phyloP scores from a whole-genome alignment of 2,888 invertebrate species.

The Apoderus coryli region DNA sequence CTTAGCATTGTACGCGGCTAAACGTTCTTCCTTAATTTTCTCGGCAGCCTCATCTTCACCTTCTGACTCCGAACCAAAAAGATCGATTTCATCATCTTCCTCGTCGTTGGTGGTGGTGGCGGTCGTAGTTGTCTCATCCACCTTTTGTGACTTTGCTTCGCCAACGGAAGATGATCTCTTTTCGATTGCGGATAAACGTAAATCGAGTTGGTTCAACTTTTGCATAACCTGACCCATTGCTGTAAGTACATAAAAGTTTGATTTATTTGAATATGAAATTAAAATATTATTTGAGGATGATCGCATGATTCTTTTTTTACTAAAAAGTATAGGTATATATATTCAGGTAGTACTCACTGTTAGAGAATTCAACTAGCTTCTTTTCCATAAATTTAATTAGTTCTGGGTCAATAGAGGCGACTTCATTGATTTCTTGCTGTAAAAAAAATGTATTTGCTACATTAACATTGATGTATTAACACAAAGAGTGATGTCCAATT shows the following conservation, averaged over 20 bases:
- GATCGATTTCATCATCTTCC: slow-evolving; percentile 61
- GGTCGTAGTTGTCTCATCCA: slow-evolving; percentile 8
- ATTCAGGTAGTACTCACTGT: no score
- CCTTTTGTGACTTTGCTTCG: slow-evolving; percentile 14
- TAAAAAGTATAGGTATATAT: no score
- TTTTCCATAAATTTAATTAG: slow-evolving; percentile 27
- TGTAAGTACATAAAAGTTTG: no score
- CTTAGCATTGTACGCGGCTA: slow-evolving; percentile 81
- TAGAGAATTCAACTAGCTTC: slow-evolving; percentile 25
- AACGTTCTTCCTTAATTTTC: slow-evolving; percentile 64
- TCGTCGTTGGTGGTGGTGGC: slow-evolving; percentile 24
- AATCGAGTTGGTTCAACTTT: slow-evolving; percentile 19
- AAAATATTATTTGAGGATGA: no score
- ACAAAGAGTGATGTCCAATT: no score
- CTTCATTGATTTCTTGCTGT: slow-evolving; percentile 9
- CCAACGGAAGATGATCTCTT: slow-evolving; percentile 23
- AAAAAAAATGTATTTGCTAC: slow-evolving; percentile 6
- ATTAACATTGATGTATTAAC: no score
- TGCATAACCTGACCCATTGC: no score
- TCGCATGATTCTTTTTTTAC: no score
- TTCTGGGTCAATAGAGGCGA: slow-evolving; percentile 20
- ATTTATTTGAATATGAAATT: no score
- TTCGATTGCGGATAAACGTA: slow-evolving; percentile 20
- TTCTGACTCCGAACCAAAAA: slow-evolving; percentile 71
- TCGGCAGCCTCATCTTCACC: slow-evolving; percentile 60